phyloP scores from a whole-genome alignment of 1,140 invertebrate genomes.

The Apis mellifera region DNA sequence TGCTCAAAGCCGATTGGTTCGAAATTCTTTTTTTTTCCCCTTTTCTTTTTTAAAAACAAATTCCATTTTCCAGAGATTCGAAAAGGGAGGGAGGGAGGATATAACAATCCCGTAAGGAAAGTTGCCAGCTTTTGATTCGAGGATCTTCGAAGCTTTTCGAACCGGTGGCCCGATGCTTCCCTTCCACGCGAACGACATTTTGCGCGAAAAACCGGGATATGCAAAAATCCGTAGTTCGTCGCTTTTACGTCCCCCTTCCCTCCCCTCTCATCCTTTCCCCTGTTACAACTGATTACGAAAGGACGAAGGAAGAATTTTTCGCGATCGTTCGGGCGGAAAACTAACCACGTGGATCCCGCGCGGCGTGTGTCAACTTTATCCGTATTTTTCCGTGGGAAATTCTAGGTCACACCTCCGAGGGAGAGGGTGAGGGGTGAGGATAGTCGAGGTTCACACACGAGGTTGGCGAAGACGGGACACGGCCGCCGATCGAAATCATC shows the following conservation, averaged over 20 bases:
- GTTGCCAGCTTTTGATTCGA: neutral
- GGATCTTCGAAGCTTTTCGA: neutral
- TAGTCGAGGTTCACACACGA: slow-evolving; percentile 54
- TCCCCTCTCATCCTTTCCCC: neutral
- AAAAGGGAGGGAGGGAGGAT: neutral
- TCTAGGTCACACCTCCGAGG: slow-evolving; percentile 49
- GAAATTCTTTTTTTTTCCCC: slow-evolving; percentile 29
- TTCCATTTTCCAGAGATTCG: slow-evolving; percentile 20
- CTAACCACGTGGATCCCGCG: slow-evolving; percentile 38
- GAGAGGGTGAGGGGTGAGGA: too few relatives aligned
- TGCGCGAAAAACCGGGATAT: neutral
- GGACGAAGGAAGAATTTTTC: slow-evolving; percentile 38
- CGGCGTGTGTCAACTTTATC: slow-evolving; percentile 49
- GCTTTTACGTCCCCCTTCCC: neutral
- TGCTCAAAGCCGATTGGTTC: too few relatives aligned
- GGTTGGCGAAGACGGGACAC: slow-evolving; percentile 27
- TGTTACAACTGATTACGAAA: slow-evolving; percentile 42
- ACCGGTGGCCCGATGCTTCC: neutral
- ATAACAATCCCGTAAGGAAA: neutral
- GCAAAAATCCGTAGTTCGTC: slow-evolving; percentile 18
- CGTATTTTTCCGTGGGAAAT: slow-evolving; percentile 28
- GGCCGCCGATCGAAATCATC: slow-evolving; percentile 52
- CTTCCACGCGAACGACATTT: neutral
- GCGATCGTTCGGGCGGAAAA: slow-evolving; percentile 45
- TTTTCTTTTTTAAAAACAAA: slow-evolving; percentile 21